Evolutionary conservation across 2,797 vertebrate genomes (phyloP), one percentile per base, ranked within the genome.

Genomic region (Perodicticus potto): DNA sequence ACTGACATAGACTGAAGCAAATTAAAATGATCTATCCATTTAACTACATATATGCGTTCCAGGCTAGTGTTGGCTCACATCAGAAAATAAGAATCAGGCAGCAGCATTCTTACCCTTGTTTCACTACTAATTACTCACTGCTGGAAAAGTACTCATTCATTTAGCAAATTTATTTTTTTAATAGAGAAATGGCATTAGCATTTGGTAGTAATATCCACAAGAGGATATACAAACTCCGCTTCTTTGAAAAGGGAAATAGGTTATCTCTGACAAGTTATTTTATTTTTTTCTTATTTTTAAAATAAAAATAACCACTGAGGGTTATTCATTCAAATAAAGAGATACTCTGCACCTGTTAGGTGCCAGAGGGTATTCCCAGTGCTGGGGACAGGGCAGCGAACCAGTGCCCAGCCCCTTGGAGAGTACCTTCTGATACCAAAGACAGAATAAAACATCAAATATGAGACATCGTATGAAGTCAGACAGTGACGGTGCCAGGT

Each of bases 241-340:
- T 43, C 88, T 88, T 82, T 92, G 81, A 81, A 87, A 93, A 88
- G 22, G 74, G 34, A 57, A 89, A 43, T 6, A 92, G 53, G 86
- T 76, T 80, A 86, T 72, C 61, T 81, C 16, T 37, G 25, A 76
- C 20, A 80, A 43, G 32, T 72, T 82, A 81, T 1, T 32, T 73
- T 82, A 63, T 43, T 65, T 32, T 69, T 70, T 82, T n/a, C 55
- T 93, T 57, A 65, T 59, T 93, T 45, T 19, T 89, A 85, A 93
- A 89, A 76, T 69, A 61, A 90, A 76, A 85, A 49, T 83, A 63
- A 55, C 3, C 59, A 73, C 13, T 45, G n/a, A 57, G 23, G 10
- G 12, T 74, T 78, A 70, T 49, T 88, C 37, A 55, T 6, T 83
- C 32, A 65, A 69, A 67, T 83, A 45, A 69, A 65, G 63, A 69